Base-by-base conservation (phyloP, 2,888 invertebrate species). In the Copidosoma aretas region DNA sequence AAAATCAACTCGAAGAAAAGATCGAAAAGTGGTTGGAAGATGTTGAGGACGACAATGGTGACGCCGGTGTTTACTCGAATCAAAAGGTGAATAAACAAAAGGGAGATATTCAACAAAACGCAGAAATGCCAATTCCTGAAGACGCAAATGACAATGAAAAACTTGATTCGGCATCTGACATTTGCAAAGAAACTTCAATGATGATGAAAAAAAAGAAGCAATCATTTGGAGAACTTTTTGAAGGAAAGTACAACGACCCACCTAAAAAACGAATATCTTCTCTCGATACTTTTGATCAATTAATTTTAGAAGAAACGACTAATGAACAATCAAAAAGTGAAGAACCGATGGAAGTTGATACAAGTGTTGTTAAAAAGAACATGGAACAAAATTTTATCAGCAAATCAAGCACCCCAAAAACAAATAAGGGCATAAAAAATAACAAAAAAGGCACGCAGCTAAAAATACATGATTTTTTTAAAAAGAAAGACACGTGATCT, bases 21-120 rank as follows among this genome's bases (percentile, higher is more conserved):
- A 74, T 79, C 67, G 71, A 68, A 60, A 74, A 72, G 57, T 79
- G 77, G 77, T 64, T 78, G 10, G 67, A 66, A 52, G 65, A 64
- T 57, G 72, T 73, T 19, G 76, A 54, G 19, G 53, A 53, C 53
- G 75, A 76, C n/a, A 61, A 65, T 24, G 21, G 10, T 32, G 32
- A 5, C 32, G 32, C 32, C 8, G 32, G 32, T 32, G 4, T 32
- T 32, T 3, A 8, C 8, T 32, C n/a, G 24, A 67, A 63, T 51
- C 60, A 49, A 25, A 19, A 61, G 46, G 63, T 64, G 32, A 67
- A 24, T 21, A 59, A 63, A 62, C 25, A 19, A 1, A 56, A 60
- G 51, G 24, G 17, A 19, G 43, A 53, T 43, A 46, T 3, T n/a
- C 51, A 43, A 22, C 22, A 46, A 63, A 63, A 57, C 8, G 58